Evolutionary conservation across 2,888 invertebrate species (phyloP).

Genomic region (Thysanoteuthis rhombus): DNA sequence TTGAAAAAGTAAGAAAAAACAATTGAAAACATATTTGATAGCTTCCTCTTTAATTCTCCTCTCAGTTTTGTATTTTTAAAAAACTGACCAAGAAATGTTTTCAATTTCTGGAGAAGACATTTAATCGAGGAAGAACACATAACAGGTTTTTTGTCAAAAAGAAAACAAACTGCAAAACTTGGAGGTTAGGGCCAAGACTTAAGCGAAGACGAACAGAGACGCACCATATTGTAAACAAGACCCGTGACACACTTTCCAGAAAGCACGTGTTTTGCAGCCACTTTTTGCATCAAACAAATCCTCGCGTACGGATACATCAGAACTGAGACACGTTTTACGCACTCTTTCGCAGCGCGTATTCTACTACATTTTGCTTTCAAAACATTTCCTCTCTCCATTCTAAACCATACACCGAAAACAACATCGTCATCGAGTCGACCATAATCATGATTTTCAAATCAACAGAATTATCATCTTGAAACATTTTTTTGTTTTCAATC

Average conservation of each 20-base stretch:
- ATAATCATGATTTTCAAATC: neutral
- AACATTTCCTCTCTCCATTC: neutral
- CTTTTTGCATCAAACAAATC: neutral
- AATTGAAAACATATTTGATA: too few species aligned
- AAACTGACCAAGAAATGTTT: too few species aligned
- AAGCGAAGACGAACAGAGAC: neutral
- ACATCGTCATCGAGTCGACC: neutral
- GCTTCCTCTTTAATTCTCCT: too few species aligned
- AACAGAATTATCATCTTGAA: neutral
- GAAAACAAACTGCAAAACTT: too few species aligned
- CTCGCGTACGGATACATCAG: neutral
- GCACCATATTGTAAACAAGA: conserved; percentile 12
- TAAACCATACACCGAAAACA: neutral
- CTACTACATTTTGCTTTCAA: neutral
- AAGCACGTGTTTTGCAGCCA: neutral
- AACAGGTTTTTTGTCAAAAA: too few species aligned
- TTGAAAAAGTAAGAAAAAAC: too few species aligned
- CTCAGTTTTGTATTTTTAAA: too few species aligned
- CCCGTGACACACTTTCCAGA: neutral
- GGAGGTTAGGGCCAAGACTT: neutral
- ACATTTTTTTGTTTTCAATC: too few species aligned
- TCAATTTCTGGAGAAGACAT: too few species aligned
- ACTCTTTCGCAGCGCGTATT: neutral
- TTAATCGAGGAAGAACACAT: too few species aligned
- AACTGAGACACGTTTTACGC: neutral